Conservation (phyloP, 2,113 vertebrate genomes). For the Gallinago paraguaiae region DNA sequence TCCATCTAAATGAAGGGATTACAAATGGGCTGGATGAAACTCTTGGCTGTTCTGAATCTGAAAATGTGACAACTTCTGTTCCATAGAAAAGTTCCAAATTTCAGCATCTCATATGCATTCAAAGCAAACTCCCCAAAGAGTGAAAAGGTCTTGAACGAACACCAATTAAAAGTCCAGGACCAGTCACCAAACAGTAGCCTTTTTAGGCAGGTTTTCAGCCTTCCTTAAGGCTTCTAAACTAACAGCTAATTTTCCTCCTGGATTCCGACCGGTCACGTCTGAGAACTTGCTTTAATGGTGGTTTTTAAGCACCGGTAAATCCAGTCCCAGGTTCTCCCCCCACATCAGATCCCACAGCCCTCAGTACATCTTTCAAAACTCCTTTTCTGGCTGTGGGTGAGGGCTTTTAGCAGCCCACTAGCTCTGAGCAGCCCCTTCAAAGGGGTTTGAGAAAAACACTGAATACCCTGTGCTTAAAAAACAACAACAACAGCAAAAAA, state of each 20-base stretch:
- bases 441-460: background rate
- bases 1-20: conserved; percentile 71
- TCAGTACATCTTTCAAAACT: background rate
- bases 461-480: background rate
- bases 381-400: background rate
- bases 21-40: conserved; percentile 55
- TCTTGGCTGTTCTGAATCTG: conserved; percentile 23
- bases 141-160: conserved; percentile 19
- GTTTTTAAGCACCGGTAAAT: conserved; percentile 1
- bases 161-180: conserved; percentile 8
- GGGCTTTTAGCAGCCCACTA: background rate
- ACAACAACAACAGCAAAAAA: no score
- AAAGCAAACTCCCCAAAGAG: conserved; percentile 12
- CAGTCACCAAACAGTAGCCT: background rate
- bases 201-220: conserved; percentile 14
- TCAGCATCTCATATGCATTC: background rate
- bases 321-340: background rate
- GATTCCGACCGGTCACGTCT: background rate
- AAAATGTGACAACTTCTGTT: conserved; percentile 50
- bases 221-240: conserved; percentile 26
- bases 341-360: background rate
- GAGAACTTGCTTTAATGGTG: background rate
- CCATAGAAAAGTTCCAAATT: conserved; percentile 25
- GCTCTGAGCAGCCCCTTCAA: background rate
- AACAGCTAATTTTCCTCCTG: background rate